Percentiles rank a stretch among this genome's conserved stretches.
These are phyloP conservation scores for Apamea sordens DNA, from an alignment of 2,888 invertebrate genomes.

Conservation along the genomic window DNA sequence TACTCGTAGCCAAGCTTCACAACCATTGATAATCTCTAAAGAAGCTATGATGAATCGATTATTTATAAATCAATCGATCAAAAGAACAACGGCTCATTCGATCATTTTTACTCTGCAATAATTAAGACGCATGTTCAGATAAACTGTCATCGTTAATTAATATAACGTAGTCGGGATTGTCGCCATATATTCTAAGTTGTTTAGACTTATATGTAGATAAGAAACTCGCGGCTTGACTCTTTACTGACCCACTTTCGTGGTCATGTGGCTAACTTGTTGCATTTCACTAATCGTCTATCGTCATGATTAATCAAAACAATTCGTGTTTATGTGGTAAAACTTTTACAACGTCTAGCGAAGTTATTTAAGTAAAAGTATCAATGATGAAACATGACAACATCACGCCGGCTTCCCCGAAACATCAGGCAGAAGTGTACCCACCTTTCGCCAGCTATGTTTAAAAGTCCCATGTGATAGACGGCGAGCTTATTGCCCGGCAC, in stretches of 20 bases:
- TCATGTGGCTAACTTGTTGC: conserved; percentile 52
- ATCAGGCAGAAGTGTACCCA: not conserved
- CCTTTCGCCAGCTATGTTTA: not conserved
- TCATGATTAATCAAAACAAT: conserved; percentile 19
- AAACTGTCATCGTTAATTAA: conserved; percentile 35
- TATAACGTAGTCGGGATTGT: conserved; percentile 39
- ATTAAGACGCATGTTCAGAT: conserved; percentile 28
- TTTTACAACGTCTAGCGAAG: not conserved
- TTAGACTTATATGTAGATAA: conserved; percentile 77
- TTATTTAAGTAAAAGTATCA: not conserved
- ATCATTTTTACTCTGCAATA: conserved; percentile 33
- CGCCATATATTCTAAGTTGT: conserved; percentile 64
- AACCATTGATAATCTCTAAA: not conserved
- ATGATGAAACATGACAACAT: not conserved
- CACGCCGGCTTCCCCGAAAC: not conserved
- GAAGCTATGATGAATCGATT: conserved; percentile 5
- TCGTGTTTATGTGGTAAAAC: not conserved
- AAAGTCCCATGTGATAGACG: not conserved
- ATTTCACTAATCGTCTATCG: conserved; percentile 65
- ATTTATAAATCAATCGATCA: conserved; percentile 18
- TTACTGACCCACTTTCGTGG: conserved; percentile 74
- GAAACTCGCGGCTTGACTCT: conserved; percentile 70
- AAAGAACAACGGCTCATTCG: conserved; percentile 1
- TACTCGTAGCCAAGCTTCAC: not conserved
- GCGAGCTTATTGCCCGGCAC: not conserved